Evolutionary conservation across 2,797 vertebrate species (phyloP).

Genomic region (Melanotaenia trifasciata): DNA sequence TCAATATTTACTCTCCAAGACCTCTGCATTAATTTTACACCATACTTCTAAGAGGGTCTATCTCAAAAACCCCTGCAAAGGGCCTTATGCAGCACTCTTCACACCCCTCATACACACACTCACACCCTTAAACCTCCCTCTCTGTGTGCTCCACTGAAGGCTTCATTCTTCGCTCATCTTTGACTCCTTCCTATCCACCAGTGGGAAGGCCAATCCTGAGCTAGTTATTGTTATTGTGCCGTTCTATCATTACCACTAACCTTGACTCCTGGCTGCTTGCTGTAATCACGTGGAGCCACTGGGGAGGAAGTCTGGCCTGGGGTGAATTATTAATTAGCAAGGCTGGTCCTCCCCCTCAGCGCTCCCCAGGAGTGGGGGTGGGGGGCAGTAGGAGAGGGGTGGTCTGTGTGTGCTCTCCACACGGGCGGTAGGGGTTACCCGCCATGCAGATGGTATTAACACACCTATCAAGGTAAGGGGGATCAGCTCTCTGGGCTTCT

Average conservation of each 20-base stretch:
- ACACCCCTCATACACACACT: constrained; percentile 4
- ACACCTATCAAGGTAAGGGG: constrained; percentile 82
- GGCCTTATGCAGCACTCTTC: constrained; percentile 64
- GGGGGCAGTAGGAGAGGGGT: neutral
- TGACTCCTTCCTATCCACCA: constrained; percentile 69
- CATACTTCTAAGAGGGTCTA: constrained; percentile 70
- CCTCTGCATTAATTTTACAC: constrained; percentile 81
- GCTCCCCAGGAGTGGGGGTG: constrained; percentile 65
- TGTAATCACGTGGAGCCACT: constrained; percentile 81
- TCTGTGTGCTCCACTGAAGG: constrained; percentile 59
- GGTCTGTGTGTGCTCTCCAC: constrained; percentile 38
- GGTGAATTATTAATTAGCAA: constrained; percentile 86
- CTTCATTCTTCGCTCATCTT: constrained; percentile 64
- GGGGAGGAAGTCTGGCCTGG: constrained; percentile 79
- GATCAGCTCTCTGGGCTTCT: constrained; percentile 78
- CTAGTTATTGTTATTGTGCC: constrained; percentile 79
- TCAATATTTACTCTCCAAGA: constrained; percentile 85
- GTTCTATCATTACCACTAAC: constrained; percentile 84
- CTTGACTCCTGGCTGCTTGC: constrained; percentile 84
- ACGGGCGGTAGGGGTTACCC: constrained; percentile 67
- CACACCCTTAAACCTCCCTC: constrained; percentile 50
- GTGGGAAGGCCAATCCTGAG: constrained; percentile 82
- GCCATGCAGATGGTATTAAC: constrained; percentile 77
- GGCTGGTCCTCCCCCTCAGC: constrained; percentile 76
- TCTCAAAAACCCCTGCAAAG: constrained; percentile 56